phyloP scores from a whole-genome alignment of 2,888 invertebrate genomes.

The Pollenia angustigena region DNA sequence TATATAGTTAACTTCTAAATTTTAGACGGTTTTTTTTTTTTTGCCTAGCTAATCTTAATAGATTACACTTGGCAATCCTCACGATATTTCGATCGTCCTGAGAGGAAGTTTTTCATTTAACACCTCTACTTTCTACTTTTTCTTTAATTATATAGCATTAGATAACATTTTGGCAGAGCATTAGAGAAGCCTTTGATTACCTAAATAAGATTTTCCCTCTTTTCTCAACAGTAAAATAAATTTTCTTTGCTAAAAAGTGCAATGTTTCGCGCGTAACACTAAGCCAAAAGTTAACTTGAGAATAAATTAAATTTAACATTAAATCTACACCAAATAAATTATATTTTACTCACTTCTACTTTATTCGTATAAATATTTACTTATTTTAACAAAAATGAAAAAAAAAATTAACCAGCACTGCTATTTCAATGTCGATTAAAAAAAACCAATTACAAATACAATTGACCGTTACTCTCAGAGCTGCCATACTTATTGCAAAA shows the following conservation, averaged over 20 bases:
- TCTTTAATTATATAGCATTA: slow-evolving; percentile 13
- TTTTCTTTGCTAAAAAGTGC: slow-evolving; percentile 3
- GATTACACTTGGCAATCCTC: too few relatives aligned
- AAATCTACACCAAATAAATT: background rate
- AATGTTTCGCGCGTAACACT: background rate
- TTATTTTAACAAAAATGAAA: too few relatives aligned
- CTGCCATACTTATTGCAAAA: too few relatives aligned
- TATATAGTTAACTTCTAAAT: too few relatives aligned
- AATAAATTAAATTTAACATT: background rate
- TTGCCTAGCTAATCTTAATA: too few relatives aligned
- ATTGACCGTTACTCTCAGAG: too few relatives aligned
- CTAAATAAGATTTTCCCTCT: background rate
- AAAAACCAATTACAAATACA: too few relatives aligned
- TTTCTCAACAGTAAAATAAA: background rate
- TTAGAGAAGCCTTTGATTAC: slow-evolving; percentile 8
- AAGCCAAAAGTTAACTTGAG: background rate
- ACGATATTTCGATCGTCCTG: background rate
- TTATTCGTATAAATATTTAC: too few relatives aligned
- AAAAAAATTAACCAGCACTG: too few relatives aligned
- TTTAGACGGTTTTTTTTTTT: too few relatives aligned
- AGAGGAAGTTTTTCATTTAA: background rate
- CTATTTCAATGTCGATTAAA: too few relatives aligned
- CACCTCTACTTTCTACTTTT: background rate
- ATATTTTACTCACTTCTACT: too few relatives aligned
- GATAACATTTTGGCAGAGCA: slow-evolving; percentile 6